Percentiles rank a stretch among this genome's conserved stretches.
phyloP scores from a whole-genome alignment of 1,140 invertebrate species.

The Pseudomyrmex concolor region DNA sequence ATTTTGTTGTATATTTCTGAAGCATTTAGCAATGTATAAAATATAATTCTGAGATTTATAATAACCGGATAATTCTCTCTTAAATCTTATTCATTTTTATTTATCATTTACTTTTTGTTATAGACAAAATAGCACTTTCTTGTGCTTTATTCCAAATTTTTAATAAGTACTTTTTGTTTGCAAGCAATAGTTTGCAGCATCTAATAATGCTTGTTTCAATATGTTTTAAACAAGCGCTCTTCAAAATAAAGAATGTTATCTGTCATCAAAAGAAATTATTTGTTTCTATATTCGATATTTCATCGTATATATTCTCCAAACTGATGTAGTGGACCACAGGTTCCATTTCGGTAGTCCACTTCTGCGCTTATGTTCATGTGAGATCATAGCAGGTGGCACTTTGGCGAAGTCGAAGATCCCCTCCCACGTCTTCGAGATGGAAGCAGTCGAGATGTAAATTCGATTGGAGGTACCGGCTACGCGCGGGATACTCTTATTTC shows the following conservation, averaged over 20 bases:
- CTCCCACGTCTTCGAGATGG: not conserved
- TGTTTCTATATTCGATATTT: constrained; percentile 12
- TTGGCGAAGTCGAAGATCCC: constrained; percentile 20
- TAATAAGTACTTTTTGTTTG: not conserved
- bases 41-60: too few species aligned
- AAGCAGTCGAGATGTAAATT: constrained; percentile 80
- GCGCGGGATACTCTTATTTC: constrained; percentile 74
- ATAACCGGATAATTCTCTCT: too few species aligned
- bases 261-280: not conserved
- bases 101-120: too few species aligned
- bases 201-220: not conserved
- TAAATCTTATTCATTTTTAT: too few species aligned
- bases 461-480: constrained; percentile 76
- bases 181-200: not conserved
- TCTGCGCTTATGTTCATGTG: not conserved
- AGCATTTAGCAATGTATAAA: too few species aligned
- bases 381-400: constrained; percentile 27
- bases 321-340: constrained; percentile 30
- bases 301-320: not conserved
- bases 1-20: too few species aligned
- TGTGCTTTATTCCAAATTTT: not conserved
- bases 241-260: not conserved
- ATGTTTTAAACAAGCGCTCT: not conserved
- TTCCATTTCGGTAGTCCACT: constrained; percentile 19
- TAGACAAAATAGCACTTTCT: too few species aligned